Evolutionary conservation across 2,797 vertebrate genomes (phyloP).

Genomic region (Heteromormyrus szaboi): DNA sequence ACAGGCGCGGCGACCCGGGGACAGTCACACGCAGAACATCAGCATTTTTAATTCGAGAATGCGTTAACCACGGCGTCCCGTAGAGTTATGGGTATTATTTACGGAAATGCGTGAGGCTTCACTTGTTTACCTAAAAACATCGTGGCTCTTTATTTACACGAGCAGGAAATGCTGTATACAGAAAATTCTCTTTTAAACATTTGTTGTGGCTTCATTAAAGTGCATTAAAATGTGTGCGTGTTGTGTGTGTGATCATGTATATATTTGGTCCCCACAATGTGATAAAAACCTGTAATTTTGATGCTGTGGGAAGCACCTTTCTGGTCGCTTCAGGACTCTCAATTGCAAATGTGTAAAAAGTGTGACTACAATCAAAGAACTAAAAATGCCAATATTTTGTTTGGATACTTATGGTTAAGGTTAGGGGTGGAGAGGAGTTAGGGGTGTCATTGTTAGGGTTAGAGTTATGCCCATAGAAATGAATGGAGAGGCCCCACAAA

Average conservation of each 20-base stretch:
- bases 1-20: neutral
- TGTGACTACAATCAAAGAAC: neutral
- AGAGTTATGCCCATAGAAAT: neutral
- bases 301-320: neutral
- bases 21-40: neutral
- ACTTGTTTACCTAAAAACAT: neutral
- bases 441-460: neutral
- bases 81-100: neutral
- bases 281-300: neutral
- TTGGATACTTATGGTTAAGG: neutral
- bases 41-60: neutral
- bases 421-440: neutral
- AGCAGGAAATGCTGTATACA: neutral
- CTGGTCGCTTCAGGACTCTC: neutral
- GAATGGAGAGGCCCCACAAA: neutral
- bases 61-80: neutral
- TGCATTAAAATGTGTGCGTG: conserved; percentile 27
- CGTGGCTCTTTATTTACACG: neutral
- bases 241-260: neutral
- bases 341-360: neutral
- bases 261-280: neutral
- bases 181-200: neutral
- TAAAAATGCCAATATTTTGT: neutral
- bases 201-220: conserved; percentile 40
- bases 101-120: neutral